Evolutionary conservation across 64 coral and sea anemone species (phyloP).

Genomic region (Astreopora myriophthalma): DNA sequence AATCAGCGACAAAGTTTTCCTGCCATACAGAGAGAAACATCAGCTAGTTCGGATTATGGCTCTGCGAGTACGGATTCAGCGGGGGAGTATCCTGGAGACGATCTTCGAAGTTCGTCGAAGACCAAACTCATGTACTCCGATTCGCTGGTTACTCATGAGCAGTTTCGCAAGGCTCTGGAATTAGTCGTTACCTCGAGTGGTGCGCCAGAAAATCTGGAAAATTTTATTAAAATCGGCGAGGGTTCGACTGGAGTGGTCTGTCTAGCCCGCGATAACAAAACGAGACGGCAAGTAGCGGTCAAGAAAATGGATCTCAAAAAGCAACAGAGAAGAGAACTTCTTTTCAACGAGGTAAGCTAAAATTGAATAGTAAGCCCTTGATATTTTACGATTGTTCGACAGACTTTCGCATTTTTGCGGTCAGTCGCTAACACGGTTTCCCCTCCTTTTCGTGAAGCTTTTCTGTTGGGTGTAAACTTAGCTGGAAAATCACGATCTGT

Average conservation of each 20-base stretch:
- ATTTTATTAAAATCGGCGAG: slow-evolving; percentile 99
- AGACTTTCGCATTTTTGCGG: background rate
- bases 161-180: slow-evolving; percentile 90
- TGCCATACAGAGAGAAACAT: slow-evolving; percentile 74
- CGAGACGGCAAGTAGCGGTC: slow-evolving; percentile 91
- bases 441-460: background rate
- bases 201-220: slow-evolving; percentile 79
- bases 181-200: slow-evolving; percentile 80
- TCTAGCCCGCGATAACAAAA: slow-evolving; percentile 90
- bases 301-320: slow-evolving; percentile 99
- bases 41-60: slow-evolving; percentile 90
- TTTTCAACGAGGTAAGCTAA: slow-evolving; percentile 95
- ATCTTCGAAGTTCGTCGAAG: slow-evolving; percentile 65
- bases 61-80: slow-evolving; percentile 87
- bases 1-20: slow-evolving; percentile 12
- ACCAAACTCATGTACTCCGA: slow-evolving; percentile 94
- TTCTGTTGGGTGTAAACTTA: background rate
- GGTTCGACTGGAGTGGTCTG: slow-evolving; percentile 97
- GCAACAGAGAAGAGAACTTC: slow-evolving; percentile 92
- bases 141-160: slow-evolving; percentile 88
- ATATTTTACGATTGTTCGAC: background rate
- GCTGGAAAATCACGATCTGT: background rate
- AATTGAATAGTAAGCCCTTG: background rate
- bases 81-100: slow-evolving; percentile 63
- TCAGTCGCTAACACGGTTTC: background rate